Evolutionary conservation across 2,888 invertebrate genomes (phyloP), one percentile per base, ranked within the genome.

Genomic region (Stictocephala bisonia): DNA sequence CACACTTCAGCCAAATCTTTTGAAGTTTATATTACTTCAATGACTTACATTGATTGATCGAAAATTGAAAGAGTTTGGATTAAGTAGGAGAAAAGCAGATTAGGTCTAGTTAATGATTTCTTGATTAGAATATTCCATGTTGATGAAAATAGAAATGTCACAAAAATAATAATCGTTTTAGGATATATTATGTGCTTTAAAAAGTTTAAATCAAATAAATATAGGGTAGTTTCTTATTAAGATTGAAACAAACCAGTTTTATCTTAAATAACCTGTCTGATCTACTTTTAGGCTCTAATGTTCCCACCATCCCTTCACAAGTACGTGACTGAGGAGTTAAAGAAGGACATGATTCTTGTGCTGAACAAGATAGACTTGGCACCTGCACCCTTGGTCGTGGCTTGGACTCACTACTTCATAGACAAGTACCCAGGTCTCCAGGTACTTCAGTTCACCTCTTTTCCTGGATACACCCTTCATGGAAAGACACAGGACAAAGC

Each of bases 321-420:
- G 9, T 91, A 94, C 82, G 89, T 96, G 4, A 90, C 90, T 0
- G 86, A 90, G 1, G 88, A 88, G 0, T 85, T 94, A 58, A 88
- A 90, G n/a, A 96, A 96, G 82, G 88, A 92, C 51, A 91, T 97
- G 85, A 93, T 98, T 75, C 82, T 98, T 11, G 90, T 97, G 0
- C 83, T 98, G 9, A 98, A 98, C 84, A 98, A 98, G 86, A 90
- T 96, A 40, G 98, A 98, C 84, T 84, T 97, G 77, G 94, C 93
- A 0, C 92, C 94, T 0, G 88, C 95, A 0, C 83, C 90, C 0
- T 86, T 94, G 24, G 95, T 95, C 9, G 88, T 93, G 0, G 96
- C 94, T 0, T 98, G 97, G 97, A 91, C 91, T 80, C 85, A 91
- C 67, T 95, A 95, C 83, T 92, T 97, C 75, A 85, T 86, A 4